Base-by-base conservation (phyloP, 1,140 invertebrate genomes). In the Monomorium pharaonis region DNA sequence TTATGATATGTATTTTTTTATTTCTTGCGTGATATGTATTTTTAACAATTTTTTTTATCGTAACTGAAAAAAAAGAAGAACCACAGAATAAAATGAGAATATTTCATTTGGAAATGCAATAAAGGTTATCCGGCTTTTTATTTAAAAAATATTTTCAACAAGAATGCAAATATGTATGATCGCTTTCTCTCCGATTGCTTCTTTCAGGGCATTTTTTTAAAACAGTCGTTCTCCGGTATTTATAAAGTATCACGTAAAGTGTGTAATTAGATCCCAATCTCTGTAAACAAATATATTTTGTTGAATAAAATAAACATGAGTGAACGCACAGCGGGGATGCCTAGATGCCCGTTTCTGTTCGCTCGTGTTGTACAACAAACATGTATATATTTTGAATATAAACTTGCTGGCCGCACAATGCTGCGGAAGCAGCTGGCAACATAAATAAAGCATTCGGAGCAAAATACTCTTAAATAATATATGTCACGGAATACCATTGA, bases 371-470 rank as follows among this genome's bases (percentile, higher is more conserved):
- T 18, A 24, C 27, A 69, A 37, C 60, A 24, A 62, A 80, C 44
- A 54, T 54, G 49, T 42, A 42, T 42, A 42, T 56, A 80, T 80
- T 80, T 54, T 24, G 47, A 69, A 54, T 56, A 27, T 27, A 80
- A 80, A 69, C 49, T 54, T 37, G 21, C 9, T 9, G 10, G 24
- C 5, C 24, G 16, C 9, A 54, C 33, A 54, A 69, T 27, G 21
- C 30, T 54, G 44, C 24, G 62, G 30, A 37, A 54, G 51, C 65
- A 56, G 49, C 42, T 47, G 37, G 24, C 51, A 72, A 72, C 37
- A 81, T 56, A 72, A 81, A 81, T 70, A 81, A 81, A 81, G 65
- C 78, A 44, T 44, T 56, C 7, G 51, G 3, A 10, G 21, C 18
- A 24, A 33, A 9, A 58, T 60, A 33, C 47, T 42, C 27, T 70